Percentiles rank a stretch among this genome's conserved stretches.
phyloP scores from a whole-genome alignment of 2,113 vertebrate genomes.

The Anoura caudifer region DNA sequence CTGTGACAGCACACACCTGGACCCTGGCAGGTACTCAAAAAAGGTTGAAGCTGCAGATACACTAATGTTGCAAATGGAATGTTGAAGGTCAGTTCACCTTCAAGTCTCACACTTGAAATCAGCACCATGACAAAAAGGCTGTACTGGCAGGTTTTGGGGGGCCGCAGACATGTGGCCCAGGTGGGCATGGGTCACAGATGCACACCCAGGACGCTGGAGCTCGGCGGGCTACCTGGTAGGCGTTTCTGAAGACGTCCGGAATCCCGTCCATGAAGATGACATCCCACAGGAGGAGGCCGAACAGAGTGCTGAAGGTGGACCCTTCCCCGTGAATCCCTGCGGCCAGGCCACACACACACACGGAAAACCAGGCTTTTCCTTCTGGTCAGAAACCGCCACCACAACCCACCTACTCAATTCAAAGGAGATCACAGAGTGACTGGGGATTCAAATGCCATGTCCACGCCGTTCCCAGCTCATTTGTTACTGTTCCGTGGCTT shows the following conservation, averaged over 20 bases:
- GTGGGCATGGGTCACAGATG: rapidly evolving
- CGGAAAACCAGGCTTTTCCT: not conserved
- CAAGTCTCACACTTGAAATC: not conserved
- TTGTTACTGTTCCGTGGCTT: not conserved
- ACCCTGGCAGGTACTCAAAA: rapidly evolving
- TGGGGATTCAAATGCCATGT: not conserved
- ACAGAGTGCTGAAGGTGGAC: slow-evolving; percentile 92
- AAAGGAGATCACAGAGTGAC: not conserved
- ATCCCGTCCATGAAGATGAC: slow-evolving; percentile 91
- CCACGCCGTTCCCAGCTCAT: not conserved
- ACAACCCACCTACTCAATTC: not conserved
- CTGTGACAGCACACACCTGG: not conserved
- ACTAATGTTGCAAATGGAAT: not conserved
- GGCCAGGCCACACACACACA: not conserved
- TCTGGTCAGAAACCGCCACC: not conserved
- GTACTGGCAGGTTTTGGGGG: rapidly evolving
- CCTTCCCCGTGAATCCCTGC: slow-evolving; percentile 97
- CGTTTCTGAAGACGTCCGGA: slow-evolving; percentile 91
- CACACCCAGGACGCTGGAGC: rapidly evolving
- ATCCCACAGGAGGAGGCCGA: slow-evolving; percentile 94
- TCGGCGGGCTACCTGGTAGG: slow-evolving; percentile 87
- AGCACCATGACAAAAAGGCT: not conserved
- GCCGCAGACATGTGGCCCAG: rapidly evolving
- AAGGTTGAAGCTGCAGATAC: rapidly evolving
- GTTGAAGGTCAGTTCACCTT: not conserved